A percentile compares a stretch with the other conserved stretches of the same genome.
Conservation (phyloP, 2,888 invertebrate genomes). For the Labia minor region DNA sequence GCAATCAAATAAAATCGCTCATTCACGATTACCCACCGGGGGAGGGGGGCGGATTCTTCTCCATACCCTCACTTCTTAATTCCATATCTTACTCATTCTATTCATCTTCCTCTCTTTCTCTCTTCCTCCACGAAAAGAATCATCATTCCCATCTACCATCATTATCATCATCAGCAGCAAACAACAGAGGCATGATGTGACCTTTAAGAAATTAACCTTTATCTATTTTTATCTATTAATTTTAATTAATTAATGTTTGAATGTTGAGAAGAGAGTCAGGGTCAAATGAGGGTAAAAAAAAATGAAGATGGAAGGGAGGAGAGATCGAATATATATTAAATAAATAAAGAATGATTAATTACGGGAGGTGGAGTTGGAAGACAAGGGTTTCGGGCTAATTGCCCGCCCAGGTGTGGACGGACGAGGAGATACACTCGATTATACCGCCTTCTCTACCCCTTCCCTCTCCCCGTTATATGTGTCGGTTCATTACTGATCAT, state of each 20-base stretch:
- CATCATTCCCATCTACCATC: neutral
- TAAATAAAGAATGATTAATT: constrained; percentile 8
- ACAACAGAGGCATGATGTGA: neutral
- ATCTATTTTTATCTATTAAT: constrained; percentile 13
- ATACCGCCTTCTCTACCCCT: neutral
- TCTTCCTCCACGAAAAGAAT: neutral
- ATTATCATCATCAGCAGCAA: neutral
- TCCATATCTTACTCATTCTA: neutral
- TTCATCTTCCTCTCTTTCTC: no score
- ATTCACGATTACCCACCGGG: constrained; percentile 13
- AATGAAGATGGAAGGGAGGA: neutral
- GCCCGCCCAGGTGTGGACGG: constrained; percentile 1
- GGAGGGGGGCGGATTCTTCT: neutral
- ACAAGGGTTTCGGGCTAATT: neutral
- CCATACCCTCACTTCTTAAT: neutral
- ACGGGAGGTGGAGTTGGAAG: neutral
- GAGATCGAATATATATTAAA: neutral
- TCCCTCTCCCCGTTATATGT: no score
- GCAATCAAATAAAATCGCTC: constrained; percentile 7
- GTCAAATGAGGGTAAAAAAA: neutral
- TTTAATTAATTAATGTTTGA: constrained; percentile 3
- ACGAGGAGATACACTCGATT: neutral
- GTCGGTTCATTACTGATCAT: no score
- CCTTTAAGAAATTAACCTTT: constrained; percentile 7
- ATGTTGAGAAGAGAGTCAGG: neutral